Evolutionary conservation across 2,797 vertebrate genomes (phyloP), one percentile per base, ranked within the genome.

Genomic region (Helostoma temminkii): DNA sequence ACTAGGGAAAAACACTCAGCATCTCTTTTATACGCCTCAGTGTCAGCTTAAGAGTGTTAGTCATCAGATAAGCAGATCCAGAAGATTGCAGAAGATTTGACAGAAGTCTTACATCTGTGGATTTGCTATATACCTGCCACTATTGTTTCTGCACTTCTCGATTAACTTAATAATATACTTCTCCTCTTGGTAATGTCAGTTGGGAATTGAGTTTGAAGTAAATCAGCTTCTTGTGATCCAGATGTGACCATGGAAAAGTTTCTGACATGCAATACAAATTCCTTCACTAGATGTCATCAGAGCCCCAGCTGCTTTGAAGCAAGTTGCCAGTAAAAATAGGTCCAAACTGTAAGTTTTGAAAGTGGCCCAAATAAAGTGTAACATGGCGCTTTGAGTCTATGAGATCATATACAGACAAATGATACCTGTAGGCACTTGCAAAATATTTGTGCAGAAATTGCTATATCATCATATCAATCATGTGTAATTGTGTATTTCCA

Each of bases 231-330:
- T 55, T 66, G 37, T 46, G 28, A 58, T 64, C 25, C 39, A 65
- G 47, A 59, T 63, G 47, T 21, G 34, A 57, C 30, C 37, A 5
- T 28, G 54, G 30, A 34, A 46, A 26, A 43, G 14, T 9, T 3
- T 32, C 25, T 10, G 2, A 10, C 65, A 24, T 86, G 85, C 80
- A 80, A 37, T 88, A 80, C 85, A 14, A 69, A 76, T 64, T 34
- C 54, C 15, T 41, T 72, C 90, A 90, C 89, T 88, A 92, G 92
- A 72, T 85, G 91, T 91, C 91, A 49, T 80, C 80, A 66, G 58
- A 73, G 64, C 60, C 64, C 69, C 72, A 74, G 60, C 53, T 73
- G 76, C 73, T 63, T 39, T 21, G 24, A 48, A 56, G 18, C 57
- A 2, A 9, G 34, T 18, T 18, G n/a, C 28, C 46, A 11, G 30